Evolutionary conservation across 2,888 invertebrate species (phyloP).

Genomic region (Teleogryllus oceanicus): DNA sequence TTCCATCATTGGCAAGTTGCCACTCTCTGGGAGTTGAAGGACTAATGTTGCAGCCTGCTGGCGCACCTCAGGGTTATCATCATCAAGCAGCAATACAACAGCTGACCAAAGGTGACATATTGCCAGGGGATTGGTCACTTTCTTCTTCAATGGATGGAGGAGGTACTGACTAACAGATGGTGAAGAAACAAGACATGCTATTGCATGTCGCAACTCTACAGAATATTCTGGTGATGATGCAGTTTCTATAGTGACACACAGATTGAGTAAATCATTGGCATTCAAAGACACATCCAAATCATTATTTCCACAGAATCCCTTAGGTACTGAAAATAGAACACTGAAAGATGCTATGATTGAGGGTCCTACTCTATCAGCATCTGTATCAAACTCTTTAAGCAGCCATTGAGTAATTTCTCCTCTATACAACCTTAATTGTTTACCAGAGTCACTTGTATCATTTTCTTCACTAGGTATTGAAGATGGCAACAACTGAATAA

Average conservation of each 20-base stretch:
- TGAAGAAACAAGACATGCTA: background rate
- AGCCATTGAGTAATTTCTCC: background rate
- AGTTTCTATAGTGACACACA: background rate
- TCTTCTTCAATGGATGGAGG: background rate
- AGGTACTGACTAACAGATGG: background rate
- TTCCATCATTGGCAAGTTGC: no score
- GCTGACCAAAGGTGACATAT: slow-evolving; percentile 47
- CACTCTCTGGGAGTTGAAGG: no score
- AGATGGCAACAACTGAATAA: background rate
- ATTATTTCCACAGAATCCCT: no score
- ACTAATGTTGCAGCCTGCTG: background rate
- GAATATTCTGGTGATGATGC: background rate
- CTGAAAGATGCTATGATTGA: background rate
- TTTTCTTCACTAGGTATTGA: background rate
- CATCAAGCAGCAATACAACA: slow-evolving; percentile 53
- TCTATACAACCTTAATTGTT: background rate
- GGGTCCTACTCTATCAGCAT: background rate
- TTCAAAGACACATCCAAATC: no score
- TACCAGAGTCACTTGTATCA: no score
- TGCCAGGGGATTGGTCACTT: slow-evolving; percentile 39
- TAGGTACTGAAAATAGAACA: no score
- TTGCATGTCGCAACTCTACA: background rate
- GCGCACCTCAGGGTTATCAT: slow-evolving; percentile 49
- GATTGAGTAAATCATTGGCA: no score
- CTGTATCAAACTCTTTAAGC: background rate